phyloP scores from a whole-genome alignment of 2,888 invertebrate genomes.

The Agrochola circellaris region DNA sequence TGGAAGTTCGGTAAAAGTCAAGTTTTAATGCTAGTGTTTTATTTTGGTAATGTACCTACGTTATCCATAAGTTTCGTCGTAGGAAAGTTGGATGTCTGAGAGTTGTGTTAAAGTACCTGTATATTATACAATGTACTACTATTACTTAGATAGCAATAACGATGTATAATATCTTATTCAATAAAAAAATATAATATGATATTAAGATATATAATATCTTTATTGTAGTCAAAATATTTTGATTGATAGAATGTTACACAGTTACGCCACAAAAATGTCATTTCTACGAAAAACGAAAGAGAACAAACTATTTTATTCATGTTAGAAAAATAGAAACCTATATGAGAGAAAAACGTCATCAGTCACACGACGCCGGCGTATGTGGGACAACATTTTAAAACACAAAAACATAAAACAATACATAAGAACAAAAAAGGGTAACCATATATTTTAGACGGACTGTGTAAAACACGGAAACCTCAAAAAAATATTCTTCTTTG shows the following conservation, averaged over 20 bases:
- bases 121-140: neutral
- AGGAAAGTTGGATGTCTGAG: slow-evolving; percentile 2
- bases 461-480: slow-evolving; percentile 18
- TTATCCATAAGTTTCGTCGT: slow-evolving; percentile 6
- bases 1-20: slow-evolving; percentile 23
- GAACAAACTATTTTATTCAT: neutral
- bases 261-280: neutral
- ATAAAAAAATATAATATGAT: too few relatives aligned
- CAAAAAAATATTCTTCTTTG: slow-evolving; percentile 14
- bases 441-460: slow-evolving; percentile 13
- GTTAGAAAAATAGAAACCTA: neutral
- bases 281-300: neutral
- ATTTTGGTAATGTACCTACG: slow-evolving; percentile 11
- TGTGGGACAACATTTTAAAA: slow-evolving; percentile 1
- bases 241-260: neutral
- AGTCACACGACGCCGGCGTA: neutral
- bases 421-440: slow-evolving; percentile 21
- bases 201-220: too few relatives aligned
- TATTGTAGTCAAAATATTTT: neutral
- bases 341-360: neutral
- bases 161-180: too few relatives aligned
- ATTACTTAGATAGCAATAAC: neutral
- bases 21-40: slow-evolving; percentile 37
- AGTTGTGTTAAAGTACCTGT: neutral
- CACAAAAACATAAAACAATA: neutral